Conservation (phyloP, 2,113 vertebrate genomes). For the Okapia johnstoni region DNA sequence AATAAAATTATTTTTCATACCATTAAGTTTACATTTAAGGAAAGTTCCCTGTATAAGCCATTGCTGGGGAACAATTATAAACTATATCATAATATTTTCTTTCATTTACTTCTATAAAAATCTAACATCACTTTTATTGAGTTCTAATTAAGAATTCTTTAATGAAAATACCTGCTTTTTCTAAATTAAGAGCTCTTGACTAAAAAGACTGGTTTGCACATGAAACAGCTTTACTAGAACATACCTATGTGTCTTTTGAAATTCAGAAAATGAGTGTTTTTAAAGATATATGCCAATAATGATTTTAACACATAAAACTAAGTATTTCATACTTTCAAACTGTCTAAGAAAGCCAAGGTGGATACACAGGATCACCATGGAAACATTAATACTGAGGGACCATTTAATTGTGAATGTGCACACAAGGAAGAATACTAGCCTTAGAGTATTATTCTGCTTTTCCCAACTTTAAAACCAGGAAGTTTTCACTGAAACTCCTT, state of each 20-base stretch:
- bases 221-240: neutral
- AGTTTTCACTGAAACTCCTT: neutral
- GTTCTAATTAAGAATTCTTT: constrained; percentile 29
- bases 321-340: neutral
- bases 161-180: constrained; percentile 25
- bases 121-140: neutral
- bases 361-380: neutral
- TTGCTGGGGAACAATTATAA: neutral
- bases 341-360: neutral
- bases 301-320: constrained; percentile 6
- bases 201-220: neutral
- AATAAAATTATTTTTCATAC: neutral
- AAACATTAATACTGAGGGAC: neutral
- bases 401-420: neutral
- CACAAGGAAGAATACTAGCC: neutral
- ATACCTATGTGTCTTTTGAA: neutral
- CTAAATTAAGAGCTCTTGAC: neutral
- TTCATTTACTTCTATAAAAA: neutral
- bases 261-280: neutral
- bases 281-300: neutral
- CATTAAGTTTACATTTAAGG: constrained; percentile 14
- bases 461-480: constrained; percentile 14
- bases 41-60: neutral
- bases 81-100: neutral
- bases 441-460: neutral